A percentile compares a stretch with the other conserved stretches of the same genome.
phyloP scores from a whole-genome alignment of 2,888 invertebrate species.

The Pyrochroa serraticornis region DNA sequence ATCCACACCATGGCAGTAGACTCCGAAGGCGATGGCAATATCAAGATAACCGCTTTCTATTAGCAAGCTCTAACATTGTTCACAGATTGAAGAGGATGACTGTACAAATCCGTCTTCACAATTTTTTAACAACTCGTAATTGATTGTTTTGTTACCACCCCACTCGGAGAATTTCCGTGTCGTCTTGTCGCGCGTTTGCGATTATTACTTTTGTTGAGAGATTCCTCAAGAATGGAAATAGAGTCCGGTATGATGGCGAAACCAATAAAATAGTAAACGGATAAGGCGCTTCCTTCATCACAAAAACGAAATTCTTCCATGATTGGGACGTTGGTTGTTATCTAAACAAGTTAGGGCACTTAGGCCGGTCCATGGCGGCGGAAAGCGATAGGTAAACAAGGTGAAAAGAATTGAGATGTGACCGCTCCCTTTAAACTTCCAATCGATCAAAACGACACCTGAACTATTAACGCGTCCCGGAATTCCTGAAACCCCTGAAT shows the following conservation, averaged over 20 bases:
- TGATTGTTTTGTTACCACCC: constrained; percentile 37
- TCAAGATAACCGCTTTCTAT: constrained; percentile 36
- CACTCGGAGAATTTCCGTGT: constrained; percentile 5
- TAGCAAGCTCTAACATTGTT: constrained; percentile 38
- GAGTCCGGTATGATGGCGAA: constrained; percentile 13
- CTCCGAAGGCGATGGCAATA: constrained; percentile 28
- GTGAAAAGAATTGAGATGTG: constrained; percentile 49
- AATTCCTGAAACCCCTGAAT: constrained; percentile 22
- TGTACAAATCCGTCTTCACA: constrained; percentile 30
- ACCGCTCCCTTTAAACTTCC: constrained; percentile 45
- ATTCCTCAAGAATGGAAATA: too few species aligned
- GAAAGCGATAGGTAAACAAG: constrained; percentile 47
- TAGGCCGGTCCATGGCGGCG: constrained; percentile 43
- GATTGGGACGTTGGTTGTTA: constrained; percentile 40
- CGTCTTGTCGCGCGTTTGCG: too few species aligned
- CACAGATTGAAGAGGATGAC: constrained; percentile 40
- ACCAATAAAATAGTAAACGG: constrained; percentile 2
- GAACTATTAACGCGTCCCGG: not conserved
- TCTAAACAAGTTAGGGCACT: constrained; percentile 55
- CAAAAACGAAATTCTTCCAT: constrained; percentile 25
- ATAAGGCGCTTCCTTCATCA: not conserved
- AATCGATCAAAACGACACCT: constrained; percentile 49
- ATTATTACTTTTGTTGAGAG: too few species aligned
- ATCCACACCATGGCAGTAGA: constrained; percentile 27
- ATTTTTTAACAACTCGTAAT: constrained; percentile 34